A percentile compares a stretch with the other conserved stretches of the same genome.
These are phyloP conservation scores for Ecliptopera silaceata DNA, from an alignment of 2,888 invertebrate genomes.

Conservation along the genomic window DNA sequence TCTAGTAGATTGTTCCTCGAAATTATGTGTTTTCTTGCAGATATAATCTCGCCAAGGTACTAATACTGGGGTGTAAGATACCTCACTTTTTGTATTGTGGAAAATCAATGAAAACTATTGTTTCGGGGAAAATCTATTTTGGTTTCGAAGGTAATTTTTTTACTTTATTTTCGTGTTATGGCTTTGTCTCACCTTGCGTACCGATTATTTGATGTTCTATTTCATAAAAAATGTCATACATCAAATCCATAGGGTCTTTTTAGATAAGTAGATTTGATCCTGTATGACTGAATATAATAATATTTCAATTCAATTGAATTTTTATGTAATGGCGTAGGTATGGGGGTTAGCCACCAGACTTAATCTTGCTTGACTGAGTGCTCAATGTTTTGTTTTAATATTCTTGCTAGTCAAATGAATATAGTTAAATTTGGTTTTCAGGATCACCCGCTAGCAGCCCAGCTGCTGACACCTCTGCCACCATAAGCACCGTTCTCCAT, in stretches of 20 bases:
- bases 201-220: too few species aligned
- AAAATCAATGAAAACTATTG: not conserved
- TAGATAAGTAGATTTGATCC: too few species aligned
- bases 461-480: conserved; percentile 13
- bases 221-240: too few species aligned
- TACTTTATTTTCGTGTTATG: too few species aligned
- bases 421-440: conserved; percentile 17
- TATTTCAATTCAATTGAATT: too few species aligned
- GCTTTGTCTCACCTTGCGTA: too few species aligned
- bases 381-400: not conserved
- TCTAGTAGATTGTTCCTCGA: conserved; percentile 33
- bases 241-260: too few species aligned
- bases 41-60: conserved; percentile 23
- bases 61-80: conserved; percentile 18
- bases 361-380: too few species aligned
- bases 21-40: conserved; percentile 44
- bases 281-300: too few species aligned
- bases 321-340: too few species aligned
- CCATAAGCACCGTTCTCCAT: not conserved
- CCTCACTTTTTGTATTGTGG: conserved; percentile 4
- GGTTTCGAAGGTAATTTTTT: conserved; percentile 9
- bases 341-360: too few species aligned
- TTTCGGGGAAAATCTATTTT: conserved; percentile 6
- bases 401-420: not conserved
- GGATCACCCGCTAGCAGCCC: conserved; percentile 14